phyloP scores from a whole-genome alignment of 2,888 invertebrate species.

The Trichopria drosophilae region DNA sequence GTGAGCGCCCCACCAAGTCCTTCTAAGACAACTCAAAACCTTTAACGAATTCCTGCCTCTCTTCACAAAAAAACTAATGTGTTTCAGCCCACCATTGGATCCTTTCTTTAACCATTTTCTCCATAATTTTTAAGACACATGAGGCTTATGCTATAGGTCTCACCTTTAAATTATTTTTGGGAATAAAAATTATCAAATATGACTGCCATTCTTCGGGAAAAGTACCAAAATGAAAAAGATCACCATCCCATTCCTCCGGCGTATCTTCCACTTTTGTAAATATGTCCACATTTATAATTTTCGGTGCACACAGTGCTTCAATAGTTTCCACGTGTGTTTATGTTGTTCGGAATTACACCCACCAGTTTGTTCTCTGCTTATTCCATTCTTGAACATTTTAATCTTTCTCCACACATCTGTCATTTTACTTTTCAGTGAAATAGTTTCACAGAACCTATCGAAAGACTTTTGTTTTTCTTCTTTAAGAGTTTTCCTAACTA shows the following conservation, averaged over 20 bases:
- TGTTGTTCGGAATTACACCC: constrained; percentile 3
- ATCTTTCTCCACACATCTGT: constrained; percentile 13
- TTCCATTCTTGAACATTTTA: constrained; percentile 19
- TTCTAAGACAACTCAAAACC: no score
- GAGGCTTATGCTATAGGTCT: constrained; percentile 30
- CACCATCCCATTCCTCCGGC: no score
- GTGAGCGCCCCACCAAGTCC: no score
- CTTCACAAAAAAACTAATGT: constrained; percentile 5
- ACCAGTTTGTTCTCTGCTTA: no score
- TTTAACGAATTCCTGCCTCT: no score
- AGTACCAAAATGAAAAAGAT: not conserved
- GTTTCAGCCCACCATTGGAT: constrained; percentile 20
- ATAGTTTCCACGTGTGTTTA: constrained; percentile 6
- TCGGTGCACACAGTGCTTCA: constrained; percentile 1
- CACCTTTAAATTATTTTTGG: no score
- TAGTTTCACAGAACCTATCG: constrained; percentile 8
- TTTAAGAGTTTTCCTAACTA: no score
- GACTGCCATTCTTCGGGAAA: constrained; percentile 24
- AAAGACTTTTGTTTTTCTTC: no score
- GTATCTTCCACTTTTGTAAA: no score
- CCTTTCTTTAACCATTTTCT: constrained; percentile 22
- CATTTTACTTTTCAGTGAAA: constrained; percentile 1
- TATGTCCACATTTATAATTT: no score
- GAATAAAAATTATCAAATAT: constrained; percentile 26
- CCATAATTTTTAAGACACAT: no score